A percentile compares a stretch with the other conserved stretches of the same genome.
phyloP scores from a whole-genome alignment of 2,888 invertebrate species.

The Hyalella azteca region DNA sequence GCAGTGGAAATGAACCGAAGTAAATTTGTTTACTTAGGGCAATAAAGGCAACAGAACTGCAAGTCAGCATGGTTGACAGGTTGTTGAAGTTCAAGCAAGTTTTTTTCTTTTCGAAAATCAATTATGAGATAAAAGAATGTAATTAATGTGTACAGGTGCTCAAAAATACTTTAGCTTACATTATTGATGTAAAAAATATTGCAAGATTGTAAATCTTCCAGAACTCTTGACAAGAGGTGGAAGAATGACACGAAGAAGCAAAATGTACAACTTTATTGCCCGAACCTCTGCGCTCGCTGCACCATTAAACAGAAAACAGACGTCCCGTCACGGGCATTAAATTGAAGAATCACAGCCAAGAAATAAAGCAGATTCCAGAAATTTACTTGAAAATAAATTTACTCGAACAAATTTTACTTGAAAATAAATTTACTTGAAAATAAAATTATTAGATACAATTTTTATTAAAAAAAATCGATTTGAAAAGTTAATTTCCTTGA shows the following conservation, averaged over 20 bases:
- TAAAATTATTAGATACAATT: too few species aligned
- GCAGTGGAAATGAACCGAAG: too few species aligned
- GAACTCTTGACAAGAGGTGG: not conserved
- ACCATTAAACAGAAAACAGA: not conserved
- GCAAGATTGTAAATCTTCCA: not conserved
- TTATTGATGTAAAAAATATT: not conserved
- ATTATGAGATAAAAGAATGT: not conserved
- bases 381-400: slow-evolving; percentile 29
- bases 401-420: too few species aligned
- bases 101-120: not conserved
- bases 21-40: too few species aligned
- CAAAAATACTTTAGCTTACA: too few species aligned
- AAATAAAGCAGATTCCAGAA: not conserved
- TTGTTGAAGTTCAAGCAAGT: not conserved
- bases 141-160: not conserved
- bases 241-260: not conserved
- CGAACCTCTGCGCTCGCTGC: not conserved
- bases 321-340: slow-evolving; percentile 10
- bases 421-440: too few species aligned
- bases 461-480: too few species aligned
- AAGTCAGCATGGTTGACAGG: too few species aligned
- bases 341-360: slow-evolving; percentile 1
- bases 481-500: too few species aligned
- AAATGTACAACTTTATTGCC: not conserved
- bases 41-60: too few species aligned